phyloP scores from a whole-genome alignment of 2,113 vertebrate species.

The Xyliphius kryptos region DNA sequence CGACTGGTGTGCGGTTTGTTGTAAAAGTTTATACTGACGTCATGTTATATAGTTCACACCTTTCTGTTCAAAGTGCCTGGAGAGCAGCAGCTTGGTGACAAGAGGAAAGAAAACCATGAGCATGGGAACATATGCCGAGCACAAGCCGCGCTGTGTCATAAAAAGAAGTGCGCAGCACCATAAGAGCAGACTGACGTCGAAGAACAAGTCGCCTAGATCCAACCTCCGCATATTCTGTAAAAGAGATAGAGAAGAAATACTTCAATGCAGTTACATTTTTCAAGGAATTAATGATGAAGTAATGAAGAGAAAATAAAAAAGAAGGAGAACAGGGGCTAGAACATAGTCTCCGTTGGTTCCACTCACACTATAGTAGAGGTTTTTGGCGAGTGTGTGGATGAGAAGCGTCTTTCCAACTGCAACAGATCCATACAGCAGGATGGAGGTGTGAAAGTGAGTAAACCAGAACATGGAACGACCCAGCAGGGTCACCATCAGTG shows the following conservation, averaged over 20 bases:
- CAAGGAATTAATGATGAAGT: no score
- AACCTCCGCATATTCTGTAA: conserved; percentile 72
- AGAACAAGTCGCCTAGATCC: conserved; percentile 80
- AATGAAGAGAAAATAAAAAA: no score
- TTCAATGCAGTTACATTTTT: no score
- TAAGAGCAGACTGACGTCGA: conserved; percentile 78
- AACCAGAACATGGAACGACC: conserved; percentile 92
- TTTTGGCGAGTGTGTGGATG: conserved; percentile 81
- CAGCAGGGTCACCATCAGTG: conserved; percentile 75
- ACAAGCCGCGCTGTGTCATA: conserved; percentile 76
- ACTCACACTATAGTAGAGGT: conserved; percentile 83
- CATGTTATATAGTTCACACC: conserved; percentile 63
- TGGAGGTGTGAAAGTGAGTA: conserved; percentile 79
- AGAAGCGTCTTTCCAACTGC: conserved; percentile 76
- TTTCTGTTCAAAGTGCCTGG: conserved; percentile 73
- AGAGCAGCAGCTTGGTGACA: conserved; percentile 69
- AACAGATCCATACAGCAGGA: conserved; percentile 81
- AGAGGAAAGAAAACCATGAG: conserved; percentile 89
- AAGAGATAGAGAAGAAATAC: no score
- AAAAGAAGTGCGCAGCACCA: conserved; percentile 74
- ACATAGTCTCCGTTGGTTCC: neutral
- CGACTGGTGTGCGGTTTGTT: no score
- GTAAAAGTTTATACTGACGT: no score
- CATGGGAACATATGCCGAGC: conserved; percentile 83
- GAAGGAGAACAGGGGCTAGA: no score